Percentiles rank a stretch among this genome's conserved stretches.
Evolutionary conservation across 2,888 invertebrate species (phyloP).

Genomic region (Noctua janthina): DNA sequence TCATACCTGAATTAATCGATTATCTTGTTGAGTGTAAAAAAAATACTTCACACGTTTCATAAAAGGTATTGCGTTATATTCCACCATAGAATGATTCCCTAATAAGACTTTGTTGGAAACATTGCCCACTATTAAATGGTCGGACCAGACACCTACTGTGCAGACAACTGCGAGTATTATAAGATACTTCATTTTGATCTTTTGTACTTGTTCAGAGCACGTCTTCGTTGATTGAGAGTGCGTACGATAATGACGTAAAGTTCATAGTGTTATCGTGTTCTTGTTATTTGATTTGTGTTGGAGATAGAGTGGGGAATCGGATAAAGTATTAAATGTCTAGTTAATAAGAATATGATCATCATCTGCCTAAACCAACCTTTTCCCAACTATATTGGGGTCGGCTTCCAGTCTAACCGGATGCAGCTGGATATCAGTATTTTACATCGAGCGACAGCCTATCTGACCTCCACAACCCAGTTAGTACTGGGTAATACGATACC

Average conservation of each 20-base stretch:
- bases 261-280: constrained; percentile 56
- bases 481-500: too few relatives aligned
- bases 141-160: constrained; percentile 1
- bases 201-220: background rate
- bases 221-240: background rate
- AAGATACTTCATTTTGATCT: constrained; percentile 46
- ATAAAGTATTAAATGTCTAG: background rate
- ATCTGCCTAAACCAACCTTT: too few relatives aligned
- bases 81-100: constrained; percentile 67
- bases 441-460: too few relatives aligned
- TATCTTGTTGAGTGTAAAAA: constrained; percentile 74
- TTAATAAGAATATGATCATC: background rate
- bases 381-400: too few relatives aligned
- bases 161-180: constrained; percentile 24
- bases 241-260: constrained; percentile 27
- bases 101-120: constrained; percentile 43
- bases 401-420: too few relatives aligned
- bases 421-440: too few relatives aligned
- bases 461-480: too few relatives aligned
- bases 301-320: constrained; percentile 7
- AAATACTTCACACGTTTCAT: constrained; percentile 82
- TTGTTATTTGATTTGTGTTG: constrained; percentile 44
- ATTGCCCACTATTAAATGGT: constrained; percentile 59
- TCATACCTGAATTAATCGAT: constrained; percentile 73
- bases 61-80: constrained; percentile 82